A percentile compares a stretch with the other conserved stretches of the same genome.
phyloP scores from a whole-genome alignment of 2,113 vertebrate genomes.

The Sigmodon hispidus region DNA sequence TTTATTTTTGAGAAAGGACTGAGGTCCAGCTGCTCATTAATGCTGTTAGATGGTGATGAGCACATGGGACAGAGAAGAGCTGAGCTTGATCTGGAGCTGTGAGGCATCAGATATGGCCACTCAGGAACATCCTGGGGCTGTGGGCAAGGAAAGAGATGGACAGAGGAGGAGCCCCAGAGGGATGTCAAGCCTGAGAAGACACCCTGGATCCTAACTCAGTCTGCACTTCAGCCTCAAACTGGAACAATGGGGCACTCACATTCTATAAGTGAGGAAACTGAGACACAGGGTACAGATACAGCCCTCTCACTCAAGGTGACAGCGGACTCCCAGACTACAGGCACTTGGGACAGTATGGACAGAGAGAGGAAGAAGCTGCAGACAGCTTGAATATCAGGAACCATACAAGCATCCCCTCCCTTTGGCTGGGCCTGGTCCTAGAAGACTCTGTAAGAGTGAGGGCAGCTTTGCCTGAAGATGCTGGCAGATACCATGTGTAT shows the following conservation, averaged over 20 bases:
- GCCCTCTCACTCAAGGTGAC: background rate
- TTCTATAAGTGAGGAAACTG: background rate
- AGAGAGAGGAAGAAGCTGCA: background rate
- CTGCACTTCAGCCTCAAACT: background rate
- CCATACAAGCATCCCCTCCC: background rate
- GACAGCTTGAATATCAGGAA: background rate
- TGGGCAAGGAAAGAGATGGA: background rate
- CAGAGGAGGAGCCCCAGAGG: background rate
- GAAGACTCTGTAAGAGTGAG: background rate
- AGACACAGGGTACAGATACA: background rate
- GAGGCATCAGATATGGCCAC: background rate
- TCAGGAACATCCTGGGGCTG: background rate
- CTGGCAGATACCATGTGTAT: background rate
- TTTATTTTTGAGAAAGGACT: background rate
- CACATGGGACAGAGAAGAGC: background rate
- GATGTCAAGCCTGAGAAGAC: background rate
- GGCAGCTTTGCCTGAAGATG: background rate
- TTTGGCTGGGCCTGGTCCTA: background rate
- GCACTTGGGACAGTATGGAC: background rate
- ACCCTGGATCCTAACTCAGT: background rate
- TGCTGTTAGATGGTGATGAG: background rate
- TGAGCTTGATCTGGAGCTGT: background rate
- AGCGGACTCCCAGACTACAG: no score
- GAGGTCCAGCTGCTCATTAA: background rate
- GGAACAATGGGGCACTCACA: background rate